Conservation (phyloP, 2,797 vertebrate species). For the Acanthurus tractus region DNA sequence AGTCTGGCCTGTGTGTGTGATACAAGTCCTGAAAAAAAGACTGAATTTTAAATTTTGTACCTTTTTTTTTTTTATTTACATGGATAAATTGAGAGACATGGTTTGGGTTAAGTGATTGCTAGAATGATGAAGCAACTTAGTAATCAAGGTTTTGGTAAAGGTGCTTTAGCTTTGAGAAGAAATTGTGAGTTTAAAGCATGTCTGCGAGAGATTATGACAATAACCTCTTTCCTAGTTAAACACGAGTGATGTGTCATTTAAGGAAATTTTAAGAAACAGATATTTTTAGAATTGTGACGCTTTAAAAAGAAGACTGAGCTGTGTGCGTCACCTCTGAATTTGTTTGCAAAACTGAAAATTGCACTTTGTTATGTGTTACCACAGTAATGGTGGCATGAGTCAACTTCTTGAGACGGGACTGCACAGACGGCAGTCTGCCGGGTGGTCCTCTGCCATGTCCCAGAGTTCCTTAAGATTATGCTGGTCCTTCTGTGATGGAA, state of each 20-base stretch:
- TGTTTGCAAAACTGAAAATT: constrained; percentile 71
- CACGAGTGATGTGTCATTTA: background rate
- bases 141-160: constrained; percentile 44
- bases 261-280: background rate
- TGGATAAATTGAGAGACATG: constrained; percentile 49
- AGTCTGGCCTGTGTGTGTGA: background rate
- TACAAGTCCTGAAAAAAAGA: constrained; percentile 12
- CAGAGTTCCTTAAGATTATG: constrained; percentile 37
- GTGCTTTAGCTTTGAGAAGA: constrained; percentile 38
- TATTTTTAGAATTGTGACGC: background rate
- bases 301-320: constrained; percentile 8
- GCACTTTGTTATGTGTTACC: constrained; percentile 66
- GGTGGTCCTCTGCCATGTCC: constrained; percentile 72
- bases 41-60: constrained; percentile 21
- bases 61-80: constrained; percentile 49
- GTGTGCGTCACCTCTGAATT: constrained; percentile 52
- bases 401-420: constrained; percentile 54
- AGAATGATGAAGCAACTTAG: constrained; percentile 44
- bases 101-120: constrained; percentile 50
- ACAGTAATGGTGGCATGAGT: constrained; percentile 61
- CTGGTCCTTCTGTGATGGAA: constrained; percentile 52
- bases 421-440: constrained; percentile 52
- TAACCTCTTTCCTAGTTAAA: constrained; percentile 7
- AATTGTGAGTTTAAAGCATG: constrained; percentile 1
- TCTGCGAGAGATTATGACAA: constrained; percentile 9